These are phyloP conservation scores for Diloba caeruleocephala DNA, from an alignment of 2,888 invertebrate genomes.

Conservation along the genomic window DNA sequence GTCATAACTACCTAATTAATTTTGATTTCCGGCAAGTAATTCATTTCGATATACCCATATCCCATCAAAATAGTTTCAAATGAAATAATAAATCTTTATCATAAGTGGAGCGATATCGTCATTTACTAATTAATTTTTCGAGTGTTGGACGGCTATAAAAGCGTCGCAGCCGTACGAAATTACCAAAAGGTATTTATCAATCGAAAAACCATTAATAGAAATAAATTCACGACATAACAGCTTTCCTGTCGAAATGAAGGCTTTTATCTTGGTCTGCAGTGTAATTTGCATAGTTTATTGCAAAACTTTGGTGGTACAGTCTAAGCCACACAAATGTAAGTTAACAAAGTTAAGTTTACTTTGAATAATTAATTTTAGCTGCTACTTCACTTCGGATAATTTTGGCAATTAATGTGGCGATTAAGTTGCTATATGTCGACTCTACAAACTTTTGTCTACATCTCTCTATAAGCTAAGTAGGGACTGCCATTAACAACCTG, in stretches of 20 bases:
- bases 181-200: conserved; percentile 39
- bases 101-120: conserved; percentile 53
- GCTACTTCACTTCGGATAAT: not conserved
- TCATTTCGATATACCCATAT: conserved; percentile 12
- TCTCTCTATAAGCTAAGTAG: no score
- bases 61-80: conserved; percentile 26
- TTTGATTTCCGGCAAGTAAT: conserved; percentile 14
- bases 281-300: conserved; percentile 65
- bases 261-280: conserved; percentile 62
- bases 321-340: conserved; percentile 48
- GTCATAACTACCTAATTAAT: no score
- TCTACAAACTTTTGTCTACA: no score
- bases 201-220: conserved; percentile 45
- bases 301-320: conserved; percentile 60
- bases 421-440: no score
- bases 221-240: conserved; percentile 45
- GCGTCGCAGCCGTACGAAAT: conserved; percentile 36
- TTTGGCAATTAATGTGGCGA: no score
- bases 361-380: conserved; percentile 6
- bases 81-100: conserved; percentile 49
- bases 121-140: conserved; percentile 59
- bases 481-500: no score
- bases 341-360: conserved; percentile 14
- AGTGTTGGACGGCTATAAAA: conserved; percentile 60
- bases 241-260: conserved; percentile 63